Conservation (phyloP, 2,113 vertebrate species). For the Penelope pileata region DNA sequence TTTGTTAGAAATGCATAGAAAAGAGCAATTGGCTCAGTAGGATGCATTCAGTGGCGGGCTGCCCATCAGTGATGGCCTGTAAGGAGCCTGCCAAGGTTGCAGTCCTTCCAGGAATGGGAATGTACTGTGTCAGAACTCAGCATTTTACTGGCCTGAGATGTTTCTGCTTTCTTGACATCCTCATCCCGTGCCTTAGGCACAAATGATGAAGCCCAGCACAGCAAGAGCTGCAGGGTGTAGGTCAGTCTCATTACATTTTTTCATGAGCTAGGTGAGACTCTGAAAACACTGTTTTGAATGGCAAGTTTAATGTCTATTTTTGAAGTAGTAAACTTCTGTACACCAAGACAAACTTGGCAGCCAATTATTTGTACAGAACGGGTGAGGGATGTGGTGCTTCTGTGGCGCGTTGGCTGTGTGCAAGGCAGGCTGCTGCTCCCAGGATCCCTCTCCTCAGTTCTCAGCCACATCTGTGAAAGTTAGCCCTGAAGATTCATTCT, state of each 20-base stretch:
- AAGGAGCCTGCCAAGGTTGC: background rate
- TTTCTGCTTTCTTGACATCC: background rate
- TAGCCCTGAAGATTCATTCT: fast-evolving
- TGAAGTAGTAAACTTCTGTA: background rate
- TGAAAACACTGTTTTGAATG: background rate
- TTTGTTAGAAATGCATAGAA: background rate
- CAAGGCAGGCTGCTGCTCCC: no score
- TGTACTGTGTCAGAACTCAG: fast-evolving
- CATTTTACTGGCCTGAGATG: background rate
- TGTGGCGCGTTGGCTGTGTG: fast-evolving
- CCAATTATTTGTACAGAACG: background rate
- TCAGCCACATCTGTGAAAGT: background rate
- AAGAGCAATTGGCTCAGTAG: background rate
- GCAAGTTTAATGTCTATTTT: background rate
- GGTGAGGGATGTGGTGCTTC: no score
- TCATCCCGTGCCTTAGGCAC: background rate
- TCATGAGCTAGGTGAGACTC: background rate
- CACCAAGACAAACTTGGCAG: background rate
- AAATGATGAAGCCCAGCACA: background rate
- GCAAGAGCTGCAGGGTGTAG: background rate
- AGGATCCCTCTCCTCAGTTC: background rate
- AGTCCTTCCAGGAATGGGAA: background rate
- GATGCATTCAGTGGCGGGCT: background rate
- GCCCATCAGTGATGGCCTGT: background rate
- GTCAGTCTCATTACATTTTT: background rate